Conservation (phyloP, 30 jellyfish, hydroid and myxozoan genomes). For the Haliclystus octoradiatus region DNA sequence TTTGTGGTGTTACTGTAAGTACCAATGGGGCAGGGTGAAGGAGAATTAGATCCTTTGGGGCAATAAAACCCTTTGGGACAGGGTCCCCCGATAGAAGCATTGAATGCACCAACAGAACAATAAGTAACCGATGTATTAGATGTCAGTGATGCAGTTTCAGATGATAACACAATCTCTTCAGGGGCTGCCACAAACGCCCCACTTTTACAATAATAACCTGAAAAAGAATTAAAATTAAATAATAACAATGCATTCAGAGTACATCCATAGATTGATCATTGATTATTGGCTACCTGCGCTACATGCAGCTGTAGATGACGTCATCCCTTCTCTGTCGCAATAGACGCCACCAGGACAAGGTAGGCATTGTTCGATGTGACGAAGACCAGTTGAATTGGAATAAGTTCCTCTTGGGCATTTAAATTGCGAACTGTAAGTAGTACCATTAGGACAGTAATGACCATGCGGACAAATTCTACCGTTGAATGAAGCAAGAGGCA, state of each 20-base stretch:
- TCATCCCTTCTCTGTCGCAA: conserved; percentile 80
- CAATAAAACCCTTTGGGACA: conserved; percentile 96
- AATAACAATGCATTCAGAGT: no score
- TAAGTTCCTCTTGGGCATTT: conserved; percentile 98
- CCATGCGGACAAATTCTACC: conserved; percentile 77
- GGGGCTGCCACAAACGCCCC: conserved; percentile 95
- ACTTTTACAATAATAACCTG: conserved; percentile 93
- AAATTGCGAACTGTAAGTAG: conserved; percentile 52
- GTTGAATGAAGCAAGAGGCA: conserved; percentile 50
- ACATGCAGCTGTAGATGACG: conserved; percentile 57
- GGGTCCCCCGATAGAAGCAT: conserved; percentile 87
- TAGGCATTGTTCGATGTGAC: conserved; percentile 42
- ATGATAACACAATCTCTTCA: conserved; percentile 8
- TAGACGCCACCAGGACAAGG: conserved; percentile 96
- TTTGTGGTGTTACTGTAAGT: conserved; percentile 63
- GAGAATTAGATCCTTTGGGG: conserved; percentile 80
- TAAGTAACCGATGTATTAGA: conserved; percentile 60
- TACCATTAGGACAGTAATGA: conserved; percentile 85
- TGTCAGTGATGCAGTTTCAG: neutral
- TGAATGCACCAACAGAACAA: conserved; percentile 82
- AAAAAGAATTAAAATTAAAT: no score
- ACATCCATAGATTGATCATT: no score
- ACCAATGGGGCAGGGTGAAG: conserved; percentile 92
- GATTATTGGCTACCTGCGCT: conserved; percentile 57
- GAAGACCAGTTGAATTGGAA: conserved; percentile 67